These are phyloP conservation scores for Andrena minutula DNA, from an alignment of 2,888 invertebrate species.

Conservation along the genomic window DNA sequence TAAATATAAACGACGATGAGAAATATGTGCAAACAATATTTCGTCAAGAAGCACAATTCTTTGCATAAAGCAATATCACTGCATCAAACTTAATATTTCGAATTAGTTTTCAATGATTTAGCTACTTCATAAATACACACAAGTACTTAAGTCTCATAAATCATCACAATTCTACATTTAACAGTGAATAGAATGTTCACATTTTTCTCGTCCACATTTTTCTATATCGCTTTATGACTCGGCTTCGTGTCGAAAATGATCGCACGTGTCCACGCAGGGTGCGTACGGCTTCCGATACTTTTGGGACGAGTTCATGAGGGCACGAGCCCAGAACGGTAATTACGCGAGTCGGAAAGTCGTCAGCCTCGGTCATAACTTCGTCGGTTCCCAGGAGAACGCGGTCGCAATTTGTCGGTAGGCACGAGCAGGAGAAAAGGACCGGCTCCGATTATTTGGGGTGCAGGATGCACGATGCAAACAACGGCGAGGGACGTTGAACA, in stretches of 20 bases:
- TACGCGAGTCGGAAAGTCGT: slow-evolving; percentile 82
- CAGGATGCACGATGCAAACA: slow-evolving; percentile 77
- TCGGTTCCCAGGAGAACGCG: slow-evolving; percentile 75
- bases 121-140: not conserved
- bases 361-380: slow-evolving; percentile 82
- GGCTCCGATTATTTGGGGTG: slow-evolving; percentile 79
- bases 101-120: not conserved
- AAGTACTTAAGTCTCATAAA: not conserved
- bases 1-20: no score
- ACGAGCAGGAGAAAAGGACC: slow-evolving; percentile 75
- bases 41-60: not conserved
- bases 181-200: not conserved
- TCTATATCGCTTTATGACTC: slow-evolving; percentile 13
- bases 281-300: slow-evolving; percentile 66
- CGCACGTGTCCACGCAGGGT: slow-evolving; percentile 56
- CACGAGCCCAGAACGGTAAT: slow-evolving; percentile 80
- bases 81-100: not conserved
- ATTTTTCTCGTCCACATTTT: not conserved
- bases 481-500: slow-evolving; percentile 74
- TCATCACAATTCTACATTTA: not conserved
- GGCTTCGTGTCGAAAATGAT: slow-evolving; percentile 54
- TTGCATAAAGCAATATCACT: not conserved
- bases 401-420: slow-evolving; percentile 81
- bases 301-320: slow-evolving; percentile 70
- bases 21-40: not conserved